phyloP scores from a whole-genome alignment of 2,797 vertebrate genomes.

The Crocidura indochinensis region DNA sequence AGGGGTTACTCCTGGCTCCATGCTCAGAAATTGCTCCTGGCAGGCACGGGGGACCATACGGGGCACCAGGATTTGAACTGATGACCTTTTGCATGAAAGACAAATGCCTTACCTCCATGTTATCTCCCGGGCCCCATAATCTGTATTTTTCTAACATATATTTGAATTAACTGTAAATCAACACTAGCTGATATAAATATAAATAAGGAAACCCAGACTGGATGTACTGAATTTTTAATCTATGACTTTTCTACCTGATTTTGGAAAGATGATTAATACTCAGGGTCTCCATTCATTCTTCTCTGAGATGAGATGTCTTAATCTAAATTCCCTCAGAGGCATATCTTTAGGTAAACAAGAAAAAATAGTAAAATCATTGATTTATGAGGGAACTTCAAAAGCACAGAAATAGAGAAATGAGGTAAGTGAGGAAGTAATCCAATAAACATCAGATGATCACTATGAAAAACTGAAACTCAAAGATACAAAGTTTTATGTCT shows the following conservation, averaged over 20 bases:
- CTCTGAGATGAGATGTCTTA: background rate
- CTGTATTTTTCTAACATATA: background rate
- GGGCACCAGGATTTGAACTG: too few relatives aligned
- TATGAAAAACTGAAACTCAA: background rate
- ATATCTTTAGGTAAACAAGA: background rate
- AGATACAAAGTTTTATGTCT: background rate
- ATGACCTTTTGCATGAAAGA: too few relatives aligned
- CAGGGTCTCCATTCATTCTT: background rate
- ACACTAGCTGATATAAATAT: background rate
- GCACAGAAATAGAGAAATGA: background rate
- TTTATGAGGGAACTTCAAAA: background rate
- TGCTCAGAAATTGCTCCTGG: too few relatives aligned
- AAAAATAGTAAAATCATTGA: background rate
- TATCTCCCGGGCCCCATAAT: too few relatives aligned
- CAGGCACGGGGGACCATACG: too few relatives aligned
- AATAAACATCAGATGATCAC: background rate
- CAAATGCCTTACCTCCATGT: too few relatives aligned
- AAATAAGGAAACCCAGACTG: background rate
- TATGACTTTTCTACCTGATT: background rate
- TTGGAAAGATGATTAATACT: background rate
- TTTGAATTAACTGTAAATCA: conserved; percentile 37
- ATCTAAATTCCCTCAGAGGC: background rate
- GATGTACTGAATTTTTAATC: background rate
- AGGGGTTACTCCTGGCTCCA: too few relatives aligned
- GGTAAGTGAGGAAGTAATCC: background rate